Conservation (phyloP, 2,888 invertebrate species). For the Synergus laeviventris region DNA sequence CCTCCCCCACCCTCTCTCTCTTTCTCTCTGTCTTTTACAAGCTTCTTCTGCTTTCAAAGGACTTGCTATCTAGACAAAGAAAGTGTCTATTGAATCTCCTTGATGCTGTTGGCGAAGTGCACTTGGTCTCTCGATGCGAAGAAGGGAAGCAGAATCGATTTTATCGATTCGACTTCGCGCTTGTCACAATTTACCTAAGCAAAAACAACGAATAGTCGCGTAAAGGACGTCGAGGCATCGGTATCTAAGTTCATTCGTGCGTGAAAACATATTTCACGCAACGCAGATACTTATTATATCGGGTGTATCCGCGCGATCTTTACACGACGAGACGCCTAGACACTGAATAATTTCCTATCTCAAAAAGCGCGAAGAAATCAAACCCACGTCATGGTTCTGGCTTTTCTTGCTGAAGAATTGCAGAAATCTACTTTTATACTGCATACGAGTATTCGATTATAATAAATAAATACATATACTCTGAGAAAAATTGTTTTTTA, state of each 20-base stretch:
- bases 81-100: conserved; percentile 5
- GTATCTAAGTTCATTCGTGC: conserved; percentile 31
- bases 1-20: background rate
- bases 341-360: conserved; percentile 30
- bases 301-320: conserved; percentile 9
- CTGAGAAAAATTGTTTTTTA: too few species aligned
- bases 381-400: conserved; percentile 34
- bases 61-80: conserved; percentile 23
- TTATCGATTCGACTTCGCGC: conserved; percentile 49
- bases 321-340: conserved; percentile 27
- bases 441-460: background rate
- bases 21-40: conserved; percentile 8
- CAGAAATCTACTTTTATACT: conserved; percentile 2
- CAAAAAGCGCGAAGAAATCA: conserved; percentile 27
- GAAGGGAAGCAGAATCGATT: conserved; percentile 49
- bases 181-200: conserved; percentile 48
- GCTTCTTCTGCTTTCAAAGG: conserved; percentile 19
- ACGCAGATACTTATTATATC: conserved; percentile 30
- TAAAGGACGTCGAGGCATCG: conserved; percentile 48
- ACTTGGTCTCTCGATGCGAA: conserved; percentile 20
- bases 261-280: conserved; percentile 29
- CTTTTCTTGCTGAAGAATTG: conserved; percentile 30
- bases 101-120: conserved; percentile 23
- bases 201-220: conserved; percentile 49
- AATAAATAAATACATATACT: too few species aligned